Evolutionary conservation across 2,888 invertebrate genomes (phyloP), one percentile per base, ranked within the genome.

Genomic region (Synergus gifuensis): DNA sequence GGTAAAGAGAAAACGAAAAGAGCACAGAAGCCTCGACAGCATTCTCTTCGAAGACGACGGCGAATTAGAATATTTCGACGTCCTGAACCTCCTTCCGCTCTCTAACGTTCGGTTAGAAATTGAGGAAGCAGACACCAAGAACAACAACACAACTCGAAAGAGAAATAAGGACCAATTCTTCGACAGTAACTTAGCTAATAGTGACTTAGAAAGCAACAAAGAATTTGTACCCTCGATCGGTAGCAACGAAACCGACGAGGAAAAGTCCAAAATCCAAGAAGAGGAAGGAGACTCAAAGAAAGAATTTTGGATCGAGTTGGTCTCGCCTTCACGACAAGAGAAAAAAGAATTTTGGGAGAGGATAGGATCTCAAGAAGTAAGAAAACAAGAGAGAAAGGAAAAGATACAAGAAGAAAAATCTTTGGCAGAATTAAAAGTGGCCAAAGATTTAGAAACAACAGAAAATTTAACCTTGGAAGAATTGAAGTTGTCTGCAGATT

Each of bases 1-100:
- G 92, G 92, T 91, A 4, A 92, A 92, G 78, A 88, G 92, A n/a
- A 92, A 91, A 78, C 91, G 92, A 63, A 92, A 92, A 81, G 91
- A 92, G 64, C 92, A 92, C 81, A 81, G 91, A 36, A 92, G 92
- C 77, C 81, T 92, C 64, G 92, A 92, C 82, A 92, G 92, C 79
- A 90, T 92, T 76, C 83, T 92, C 12, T 89, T 90, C 76, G 92
- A 92, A 82, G 91, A 92, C 84, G 91, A 91, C 60, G 86, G 88
- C 62, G 92, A 92, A 79, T 81, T 92, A 69, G 92, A 92, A 76
- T 92, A 92, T 81, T 91, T 92, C 78, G 92, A 92, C 83, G 90
- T 92, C 5, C 79, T 92, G 64, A 91, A 92, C 79, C 87, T 92
- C 1, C 84, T 92, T 49, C 92, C 92, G 0, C 76, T 92, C 49